A percentile compares a stretch with the other conserved stretches of the same genome.
Conservation (phyloP, 2,797 vertebrate genomes). For the Malurus splendens region DNA sequence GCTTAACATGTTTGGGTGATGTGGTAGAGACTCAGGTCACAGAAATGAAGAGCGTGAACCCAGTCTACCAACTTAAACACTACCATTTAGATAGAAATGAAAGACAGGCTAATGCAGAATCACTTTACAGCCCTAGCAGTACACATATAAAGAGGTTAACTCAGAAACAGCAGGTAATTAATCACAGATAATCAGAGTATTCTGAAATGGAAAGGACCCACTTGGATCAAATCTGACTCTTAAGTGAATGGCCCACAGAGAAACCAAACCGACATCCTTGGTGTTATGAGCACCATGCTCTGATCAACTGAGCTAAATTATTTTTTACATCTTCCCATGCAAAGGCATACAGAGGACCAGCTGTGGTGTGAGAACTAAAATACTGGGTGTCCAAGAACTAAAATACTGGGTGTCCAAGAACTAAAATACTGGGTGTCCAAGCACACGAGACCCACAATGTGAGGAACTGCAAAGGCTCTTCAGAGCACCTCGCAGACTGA, state of each 20-base stretch:
- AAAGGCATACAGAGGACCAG: background rate
- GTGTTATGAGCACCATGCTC: background rate
- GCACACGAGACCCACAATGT: accelerated
- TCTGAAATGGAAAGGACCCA: background rate
- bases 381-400: background rate
- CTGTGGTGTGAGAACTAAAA: background rate
- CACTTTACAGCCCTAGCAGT: background rate
- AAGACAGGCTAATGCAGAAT: background rate
- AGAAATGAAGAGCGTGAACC: background rate
- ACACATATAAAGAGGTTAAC: background rate
- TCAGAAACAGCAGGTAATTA: background rate
- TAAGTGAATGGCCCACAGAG: background rate
- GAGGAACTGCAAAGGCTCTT: background rate
- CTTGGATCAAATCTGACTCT: background rate
- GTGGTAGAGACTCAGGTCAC: background rate
- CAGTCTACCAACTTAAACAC: background rate
- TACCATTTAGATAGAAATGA: background rate
- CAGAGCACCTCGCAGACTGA: background rate
- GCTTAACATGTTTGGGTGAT: accelerated
- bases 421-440: background rate
- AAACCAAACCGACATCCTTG: background rate
- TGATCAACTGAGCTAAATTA: background rate
- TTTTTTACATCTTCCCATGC: background rate
- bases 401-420: background rate
- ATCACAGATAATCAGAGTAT: background rate